Base-by-base conservation (phyloP, 1,140 invertebrate genomes). In the Mylabris phalerata region DNA sequence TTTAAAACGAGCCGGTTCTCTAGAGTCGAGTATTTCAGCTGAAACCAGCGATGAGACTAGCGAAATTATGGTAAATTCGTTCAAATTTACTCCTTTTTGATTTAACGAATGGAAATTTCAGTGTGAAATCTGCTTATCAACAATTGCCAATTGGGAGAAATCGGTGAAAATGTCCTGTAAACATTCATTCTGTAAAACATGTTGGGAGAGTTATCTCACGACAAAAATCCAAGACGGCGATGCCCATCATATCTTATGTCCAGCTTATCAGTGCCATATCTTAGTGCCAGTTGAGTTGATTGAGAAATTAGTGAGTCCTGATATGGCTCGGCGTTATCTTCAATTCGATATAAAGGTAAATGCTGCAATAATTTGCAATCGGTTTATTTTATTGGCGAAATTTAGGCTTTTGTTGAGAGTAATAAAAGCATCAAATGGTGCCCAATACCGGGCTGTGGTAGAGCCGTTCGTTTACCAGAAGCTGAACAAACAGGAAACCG, bases 361-460 rank as follows among this genome's bases (percentile, higher is more conserved):
- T 50, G 9, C 0, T 27, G 7, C 1, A 11, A 38, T 46, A 32
- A 10, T 41, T 57, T 25, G 32, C n/a, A 11, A 43, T 50, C 6
- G 24, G 25, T 10, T 46, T 38, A 41, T 25, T 56, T 47, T 43
- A 7, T 56, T 9, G 11, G 13, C 38, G 4, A 41, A 19, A 46
- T 52, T 52, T 45, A 86, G 83, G 84, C 85, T 11, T 88, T 88
- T 77, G 86, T 88, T 27, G 86, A 87, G 64, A 84, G 82, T 59
- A 88, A 87, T 68, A 84, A 84, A 56, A 79, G 75, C 43, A 87
- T 88, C 59, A 87, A 87, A 71, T 88, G 86, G 86, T 88, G 86
- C 71, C 86, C 86, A 3, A 81, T 78, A 63, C 81, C 85, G 38
- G 84, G 82, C 6, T 88, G 86, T 76, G 83, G 83, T 3, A 72